phyloP scores from a whole-genome alignment of 1,140 invertebrate genomes.

The Drosophila ironensis region DNA sequence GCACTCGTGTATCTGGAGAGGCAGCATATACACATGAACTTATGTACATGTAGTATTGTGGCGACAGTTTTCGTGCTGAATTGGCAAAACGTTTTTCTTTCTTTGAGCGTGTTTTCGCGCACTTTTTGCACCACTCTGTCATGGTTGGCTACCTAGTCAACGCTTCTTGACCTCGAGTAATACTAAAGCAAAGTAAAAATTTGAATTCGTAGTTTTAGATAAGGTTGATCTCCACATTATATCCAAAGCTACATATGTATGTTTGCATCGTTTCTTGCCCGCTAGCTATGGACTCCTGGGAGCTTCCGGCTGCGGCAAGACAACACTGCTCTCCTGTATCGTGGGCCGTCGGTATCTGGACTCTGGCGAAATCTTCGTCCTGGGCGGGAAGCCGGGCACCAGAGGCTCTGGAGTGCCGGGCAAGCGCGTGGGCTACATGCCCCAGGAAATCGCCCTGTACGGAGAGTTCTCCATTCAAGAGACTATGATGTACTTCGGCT shows the following conservation, averaged over 20 bases:
- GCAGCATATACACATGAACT: background rate
- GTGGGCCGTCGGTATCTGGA: slow-evolving; percentile 90
- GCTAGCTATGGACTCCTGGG: slow-evolving; percentile 93
- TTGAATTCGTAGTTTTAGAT: too few relatives aligned
- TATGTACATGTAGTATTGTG: slow-evolving; percentile 8
- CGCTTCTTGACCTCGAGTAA: background rate
- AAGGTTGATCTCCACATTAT: too few relatives aligned
- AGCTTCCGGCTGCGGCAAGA: slow-evolving; percentile 92
- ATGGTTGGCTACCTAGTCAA: slow-evolving; percentile 16
- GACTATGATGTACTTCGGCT: slow-evolving; percentile 98
- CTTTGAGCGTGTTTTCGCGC: slow-evolving; percentile 14
- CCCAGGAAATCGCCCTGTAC: slow-evolving; percentile 96
- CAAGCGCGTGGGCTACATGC: slow-evolving; percentile 92
- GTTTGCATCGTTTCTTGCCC: background rate
- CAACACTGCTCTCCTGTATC: slow-evolving; percentile 92
- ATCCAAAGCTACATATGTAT: background rate
- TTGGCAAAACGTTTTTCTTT: slow-evolving; percentile 29
- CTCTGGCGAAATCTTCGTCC: slow-evolving; percentile 90
- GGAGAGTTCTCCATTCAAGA: slow-evolving; percentile 97
- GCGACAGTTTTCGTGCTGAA: slow-evolving; percentile 44
- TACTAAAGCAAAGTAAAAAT: background rate
- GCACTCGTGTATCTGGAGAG: background rate
- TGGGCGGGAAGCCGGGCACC: slow-evolving; percentile 91
- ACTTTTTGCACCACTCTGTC: slow-evolving; percentile 5
- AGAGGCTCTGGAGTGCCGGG: slow-evolving; percentile 94